phyloP scores from a whole-genome alignment of 2,888 invertebrate species.

The Muschampia staudingeri region DNA sequence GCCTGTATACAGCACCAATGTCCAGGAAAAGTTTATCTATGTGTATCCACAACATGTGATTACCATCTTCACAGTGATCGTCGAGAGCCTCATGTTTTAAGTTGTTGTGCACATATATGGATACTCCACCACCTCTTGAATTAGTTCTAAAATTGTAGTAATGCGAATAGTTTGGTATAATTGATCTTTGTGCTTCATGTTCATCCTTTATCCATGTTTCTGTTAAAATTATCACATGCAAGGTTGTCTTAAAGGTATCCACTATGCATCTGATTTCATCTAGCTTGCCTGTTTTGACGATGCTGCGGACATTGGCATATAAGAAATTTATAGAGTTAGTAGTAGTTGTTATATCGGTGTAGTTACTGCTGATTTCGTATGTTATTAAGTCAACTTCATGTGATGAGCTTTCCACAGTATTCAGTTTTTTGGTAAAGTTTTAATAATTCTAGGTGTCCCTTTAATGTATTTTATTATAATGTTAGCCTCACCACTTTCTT shows the following conservation, averaged over 20 bases:
- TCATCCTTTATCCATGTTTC: constrained; percentile 62
- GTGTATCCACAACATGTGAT: no score
- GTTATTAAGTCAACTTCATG: neutral
- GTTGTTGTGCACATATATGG: no score
- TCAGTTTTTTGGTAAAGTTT: constrained; percentile 38
- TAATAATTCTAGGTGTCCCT: constrained; percentile 63
- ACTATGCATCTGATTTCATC: constrained; percentile 54
- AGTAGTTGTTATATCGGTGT: constrained; percentile 55
- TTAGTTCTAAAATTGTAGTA: no score
- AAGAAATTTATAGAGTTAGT: constrained; percentile 62
- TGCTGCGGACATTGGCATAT: constrained; percentile 68
- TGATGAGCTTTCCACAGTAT: neutral
- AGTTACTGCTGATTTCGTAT: constrained; percentile 56
- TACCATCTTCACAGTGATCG: no score
- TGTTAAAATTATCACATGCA: constrained; percentile 56
- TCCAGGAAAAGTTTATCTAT: no score
- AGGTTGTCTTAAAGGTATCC: constrained; percentile 39
- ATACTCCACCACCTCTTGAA: no score
- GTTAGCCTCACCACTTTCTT: constrained; percentile 63
- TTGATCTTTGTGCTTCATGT: no score
- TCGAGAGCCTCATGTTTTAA: no score
- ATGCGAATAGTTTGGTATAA: no score
- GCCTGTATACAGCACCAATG: no score
- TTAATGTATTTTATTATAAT: constrained; percentile 69
- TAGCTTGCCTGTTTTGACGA: constrained; percentile 27